Percentiles rank a stretch among this genome's conserved stretches.
phyloP scores from a whole-genome alignment of 2,888 invertebrate genomes.

The Blastobasis adustella region DNA sequence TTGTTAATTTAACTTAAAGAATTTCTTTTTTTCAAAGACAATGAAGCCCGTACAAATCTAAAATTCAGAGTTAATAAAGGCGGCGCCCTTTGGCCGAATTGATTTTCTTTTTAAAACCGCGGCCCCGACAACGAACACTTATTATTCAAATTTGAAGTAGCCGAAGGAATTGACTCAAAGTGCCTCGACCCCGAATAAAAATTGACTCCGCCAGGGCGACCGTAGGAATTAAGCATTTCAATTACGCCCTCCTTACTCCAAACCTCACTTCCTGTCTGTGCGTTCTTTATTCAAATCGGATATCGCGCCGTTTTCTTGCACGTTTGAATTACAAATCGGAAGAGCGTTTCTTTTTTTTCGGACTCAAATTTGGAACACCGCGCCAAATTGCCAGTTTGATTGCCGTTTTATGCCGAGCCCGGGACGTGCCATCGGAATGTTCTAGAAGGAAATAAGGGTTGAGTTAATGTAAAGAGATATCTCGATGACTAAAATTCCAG shows the following conservation, averaged over 20 bases:
- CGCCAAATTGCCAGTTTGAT: slow-evolving; percentile 64
- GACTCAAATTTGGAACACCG: slow-evolving; percentile 56
- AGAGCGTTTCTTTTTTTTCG: slow-evolving; percentile 48
- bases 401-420: slow-evolving; percentile 43
- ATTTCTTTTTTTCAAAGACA: no score
- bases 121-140: no score
- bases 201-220: slow-evolving; percentile 17
- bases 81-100: no score
- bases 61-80: no score
- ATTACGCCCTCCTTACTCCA: slow-evolving; percentile 17
- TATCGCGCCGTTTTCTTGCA: slow-evolving; percentile 56
- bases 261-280: slow-evolving; percentile 14
- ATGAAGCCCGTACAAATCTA: no score
- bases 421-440: no score
- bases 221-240: slow-evolving; percentile 26
- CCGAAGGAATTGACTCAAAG: slow-evolving; percentile 5
- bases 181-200: slow-evolving; percentile 10
- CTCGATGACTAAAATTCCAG: no score
- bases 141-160: no score
- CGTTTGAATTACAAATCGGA: slow-evolving; percentile 71
- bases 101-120: neutral
- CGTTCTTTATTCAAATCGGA: slow-evolving; percentile 54
- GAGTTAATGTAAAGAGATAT: no score
- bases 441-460: no score
- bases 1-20: no score